phyloP scores from a whole-genome alignment of 2,113 vertebrate genomes.

The Puffinus mauretanicus region DNA sequence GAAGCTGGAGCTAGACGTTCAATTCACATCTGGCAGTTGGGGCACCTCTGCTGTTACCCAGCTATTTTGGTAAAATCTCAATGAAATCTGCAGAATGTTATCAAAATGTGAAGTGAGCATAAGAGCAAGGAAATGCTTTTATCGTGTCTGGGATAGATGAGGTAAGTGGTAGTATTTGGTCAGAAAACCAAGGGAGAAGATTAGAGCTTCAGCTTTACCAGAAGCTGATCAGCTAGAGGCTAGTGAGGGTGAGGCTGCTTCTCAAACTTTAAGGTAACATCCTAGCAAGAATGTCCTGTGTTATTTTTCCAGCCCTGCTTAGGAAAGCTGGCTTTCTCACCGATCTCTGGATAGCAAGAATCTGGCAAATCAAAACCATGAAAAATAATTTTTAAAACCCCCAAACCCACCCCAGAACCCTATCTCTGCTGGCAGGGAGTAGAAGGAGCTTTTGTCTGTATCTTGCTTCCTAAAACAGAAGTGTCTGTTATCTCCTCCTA shows the following conservation, averaged over 20 bases:
- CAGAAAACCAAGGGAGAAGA: background rate
- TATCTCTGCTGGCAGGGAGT: background rate
- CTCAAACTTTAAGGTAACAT: background rate
- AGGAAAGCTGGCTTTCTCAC: background rate
- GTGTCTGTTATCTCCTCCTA: background rate
- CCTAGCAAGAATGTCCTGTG: background rate
- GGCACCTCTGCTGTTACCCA: background rate
- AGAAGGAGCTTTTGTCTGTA: background rate
- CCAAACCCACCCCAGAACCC: background rate
- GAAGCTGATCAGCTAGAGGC: background rate
- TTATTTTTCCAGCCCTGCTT: background rate
- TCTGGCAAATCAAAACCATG: background rate
- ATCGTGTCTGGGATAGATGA: background rate
- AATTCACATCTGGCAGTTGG: background rate
- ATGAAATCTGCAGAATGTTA: background rate
- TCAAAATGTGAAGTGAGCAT: background rate
- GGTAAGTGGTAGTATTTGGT: background rate
- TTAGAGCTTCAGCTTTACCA: background rate
- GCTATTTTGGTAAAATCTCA: background rate
- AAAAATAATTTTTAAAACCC: background rate
- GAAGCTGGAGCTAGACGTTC: background rate
- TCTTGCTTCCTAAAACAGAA: background rate
- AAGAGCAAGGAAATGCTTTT: background rate
- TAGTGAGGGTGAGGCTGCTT: background rate
- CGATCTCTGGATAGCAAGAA: background rate